Evolutionary conservation across 1,140 invertebrate genomes (phyloP).

Genomic region (Hycleus phaleratus): DNA sequence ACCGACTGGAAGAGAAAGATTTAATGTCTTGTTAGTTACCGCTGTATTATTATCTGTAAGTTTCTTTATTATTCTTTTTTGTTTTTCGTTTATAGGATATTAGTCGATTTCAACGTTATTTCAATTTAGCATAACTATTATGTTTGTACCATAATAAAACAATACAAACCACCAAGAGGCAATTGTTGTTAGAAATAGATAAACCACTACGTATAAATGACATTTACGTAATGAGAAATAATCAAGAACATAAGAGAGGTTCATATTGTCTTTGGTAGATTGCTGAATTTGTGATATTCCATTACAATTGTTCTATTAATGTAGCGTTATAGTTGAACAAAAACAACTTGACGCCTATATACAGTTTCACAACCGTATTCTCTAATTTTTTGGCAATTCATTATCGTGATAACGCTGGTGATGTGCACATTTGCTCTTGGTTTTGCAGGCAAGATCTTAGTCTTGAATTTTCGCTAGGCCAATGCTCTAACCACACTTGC

Average conservation of each 20-base stretch:
- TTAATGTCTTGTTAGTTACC: constrained; percentile 8
- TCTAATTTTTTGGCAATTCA: neutral
- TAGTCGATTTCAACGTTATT: constrained; percentile 1
- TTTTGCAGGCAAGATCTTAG: too few species aligned
- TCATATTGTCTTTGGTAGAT: too few species aligned
- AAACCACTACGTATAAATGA: neutral
- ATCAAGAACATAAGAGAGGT: neutral
- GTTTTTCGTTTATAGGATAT: neutral
- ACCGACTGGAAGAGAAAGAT: neutral
- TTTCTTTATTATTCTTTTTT: neutral
- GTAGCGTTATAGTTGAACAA: too few species aligned
- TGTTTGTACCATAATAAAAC: neutral
- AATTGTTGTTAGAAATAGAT: neutral
- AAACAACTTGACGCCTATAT: too few species aligned
- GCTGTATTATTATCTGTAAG: constrained; percentile 2
- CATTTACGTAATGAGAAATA: neutral
- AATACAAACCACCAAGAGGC: neutral
- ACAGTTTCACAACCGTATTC: too few species aligned
- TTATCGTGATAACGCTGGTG: too few species aligned
- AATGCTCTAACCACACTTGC: too few species aligned
- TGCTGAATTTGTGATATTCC: too few species aligned
- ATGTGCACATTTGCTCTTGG: too few species aligned
- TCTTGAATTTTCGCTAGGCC: too few species aligned
- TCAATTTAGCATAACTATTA: constrained; percentile 1
- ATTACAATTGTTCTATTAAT: too few species aligned